Evolutionary conservation across 2,888 invertebrate species (phyloP), one percentile per base, ranked within the genome.

Genomic region (Chrysina gloriosa): DNA sequence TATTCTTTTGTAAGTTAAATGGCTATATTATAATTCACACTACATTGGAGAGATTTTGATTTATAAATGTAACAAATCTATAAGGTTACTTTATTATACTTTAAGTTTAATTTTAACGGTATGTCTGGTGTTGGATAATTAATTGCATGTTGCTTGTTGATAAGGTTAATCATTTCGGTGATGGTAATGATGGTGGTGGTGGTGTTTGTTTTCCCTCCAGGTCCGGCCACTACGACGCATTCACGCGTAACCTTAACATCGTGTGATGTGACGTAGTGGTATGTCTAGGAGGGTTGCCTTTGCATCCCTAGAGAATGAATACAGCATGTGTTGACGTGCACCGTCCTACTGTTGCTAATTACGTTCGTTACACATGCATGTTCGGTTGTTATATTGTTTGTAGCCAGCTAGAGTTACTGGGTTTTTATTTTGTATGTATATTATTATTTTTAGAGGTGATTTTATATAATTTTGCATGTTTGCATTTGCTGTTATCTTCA

Each of bases 251-350:
- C 72, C 71, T 67, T 67, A 39, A 63, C 72, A 61, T 67, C 81
- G 82, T 82, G 82, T 82, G 82, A 82, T 82, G 82, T 82, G 82
- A 82, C 81, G 82, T 82, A 82, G 82, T 82, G 82, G 82, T 82
- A 80, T 81, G 82, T 80, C 79, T 78, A 78, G 77, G 80, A 75
- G 73, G 78, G 79, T 76, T 78, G 75, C 72, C 67, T 75, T 71
- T 73, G 76, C 77, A 76, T 75, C 76, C 72, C 63, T 48, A 56
- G 56, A 66, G 47, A 58, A 34, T 36, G 48, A 11, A 58, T 21
- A 14, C 47, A 56, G 23, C 34, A 65, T 45, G 45, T 9, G 19
- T 14, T 42, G 2, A 42, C 11, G 4, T 6, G 19, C 45, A 45
- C 45, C 45, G 39, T 58, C 39, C 6, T n/a, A 31, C n/a, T 14